These are phyloP conservation scores for Dorcus hopei DNA, from an alignment of 2,888 invertebrate genomes.

Conservation along the genomic window DNA sequence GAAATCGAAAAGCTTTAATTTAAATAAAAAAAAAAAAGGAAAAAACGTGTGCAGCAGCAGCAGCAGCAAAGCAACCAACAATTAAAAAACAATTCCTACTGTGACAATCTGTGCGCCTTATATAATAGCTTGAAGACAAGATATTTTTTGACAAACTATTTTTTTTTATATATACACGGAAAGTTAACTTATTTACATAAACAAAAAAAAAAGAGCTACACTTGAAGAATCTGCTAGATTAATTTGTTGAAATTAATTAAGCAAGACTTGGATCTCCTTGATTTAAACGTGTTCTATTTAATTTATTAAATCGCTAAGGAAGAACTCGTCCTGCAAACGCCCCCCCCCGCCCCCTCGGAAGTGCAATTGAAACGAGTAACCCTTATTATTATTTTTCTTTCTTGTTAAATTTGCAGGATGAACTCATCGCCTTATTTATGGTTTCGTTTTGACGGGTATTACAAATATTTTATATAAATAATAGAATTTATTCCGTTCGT, in stretches of 20 bases:
- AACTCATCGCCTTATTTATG: constrained; percentile 5
- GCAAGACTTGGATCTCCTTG: constrained; percentile 32
- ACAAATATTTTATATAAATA: constrained; percentile 36
- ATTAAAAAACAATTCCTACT: neutral
- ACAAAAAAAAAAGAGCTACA: neutral
- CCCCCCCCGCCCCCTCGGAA: no score
- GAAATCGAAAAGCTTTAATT: constrained; percentile 36
- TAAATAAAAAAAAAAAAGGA: neutral
- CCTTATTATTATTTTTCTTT: neutral
- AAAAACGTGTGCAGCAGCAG: constrained; percentile 18
- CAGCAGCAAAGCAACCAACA: constrained; percentile 11
- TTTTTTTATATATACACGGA: constrained; percentile 6
- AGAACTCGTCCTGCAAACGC: no score
- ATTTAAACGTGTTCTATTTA: constrained; percentile 20
- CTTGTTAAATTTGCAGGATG: neutral
- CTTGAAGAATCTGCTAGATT: constrained; percentile 1
- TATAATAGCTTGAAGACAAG: constrained; percentile 23
- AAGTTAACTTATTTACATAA: constrained; percentile 6
- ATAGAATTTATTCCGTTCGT: constrained; percentile 48
- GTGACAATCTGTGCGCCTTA: constrained; percentile 24
- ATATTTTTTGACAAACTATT: constrained; percentile 11
- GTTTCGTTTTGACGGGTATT: constrained; percentile 45
- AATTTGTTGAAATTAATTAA: constrained; percentile 13
- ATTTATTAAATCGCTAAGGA: neutral
- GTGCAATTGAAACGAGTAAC: no score